Conservation (phyloP, 2,888 invertebrate genomes). For the Bombylius discolor region DNA sequence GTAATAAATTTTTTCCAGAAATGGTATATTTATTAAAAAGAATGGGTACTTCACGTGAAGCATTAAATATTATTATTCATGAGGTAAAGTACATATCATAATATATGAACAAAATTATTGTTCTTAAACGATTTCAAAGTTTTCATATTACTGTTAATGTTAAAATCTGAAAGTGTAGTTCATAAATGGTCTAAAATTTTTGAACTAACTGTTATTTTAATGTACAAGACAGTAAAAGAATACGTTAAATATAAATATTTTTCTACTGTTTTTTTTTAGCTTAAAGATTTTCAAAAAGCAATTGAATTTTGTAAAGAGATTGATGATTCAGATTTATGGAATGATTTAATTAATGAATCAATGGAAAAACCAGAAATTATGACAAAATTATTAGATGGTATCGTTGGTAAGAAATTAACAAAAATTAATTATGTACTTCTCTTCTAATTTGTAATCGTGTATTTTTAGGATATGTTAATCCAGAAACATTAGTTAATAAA, state of each 20-base stretch:
- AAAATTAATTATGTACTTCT: background rate
- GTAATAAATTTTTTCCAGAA: constrained; percentile 69
- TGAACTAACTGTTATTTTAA: background rate
- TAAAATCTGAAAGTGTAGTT: background rate
- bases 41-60: constrained; percentile 84
- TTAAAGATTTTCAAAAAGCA: constrained; percentile 83
- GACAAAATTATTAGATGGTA: constrained; percentile 45
- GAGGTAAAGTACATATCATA: constrained; percentile 22
- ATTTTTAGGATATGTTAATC: constrained; percentile 63
- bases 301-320: constrained; percentile 95
- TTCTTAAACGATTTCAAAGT: background rate
- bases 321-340: constrained; percentile 87
- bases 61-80: constrained; percentile 76
- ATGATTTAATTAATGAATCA: constrained; percentile 75
- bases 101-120: background rate
- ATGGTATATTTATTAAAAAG: constrained; percentile 84
- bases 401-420: constrained; percentile 32
- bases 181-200: background rate
- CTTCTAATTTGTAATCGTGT: no score
- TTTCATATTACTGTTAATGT: no score
- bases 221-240: no score
- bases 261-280: constrained; percentile 30
- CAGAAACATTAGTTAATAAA: constrained; percentile 69
- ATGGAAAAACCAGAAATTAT: constrained; percentile 69
- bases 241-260: no score